Percentiles rank a stretch among this genome's conserved stretches.
phyloP scores from a whole-genome alignment of 2,113 vertebrate species.

The Pristiophorus japonicus region DNA sequence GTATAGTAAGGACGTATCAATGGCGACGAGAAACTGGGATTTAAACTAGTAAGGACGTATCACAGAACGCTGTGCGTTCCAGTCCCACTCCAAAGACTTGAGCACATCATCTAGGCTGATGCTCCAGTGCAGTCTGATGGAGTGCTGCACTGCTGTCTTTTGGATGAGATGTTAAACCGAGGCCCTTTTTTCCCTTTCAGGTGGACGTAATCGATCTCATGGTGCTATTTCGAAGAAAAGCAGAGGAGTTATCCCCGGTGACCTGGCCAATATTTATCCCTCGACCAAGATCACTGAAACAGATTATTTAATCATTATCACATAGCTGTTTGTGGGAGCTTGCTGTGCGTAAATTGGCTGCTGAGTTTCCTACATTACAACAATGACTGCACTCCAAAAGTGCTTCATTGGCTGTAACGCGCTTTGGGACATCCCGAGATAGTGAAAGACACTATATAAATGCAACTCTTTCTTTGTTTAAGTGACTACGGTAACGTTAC shows the following conservation, averaged over 20 bases:
- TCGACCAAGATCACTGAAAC: background rate
- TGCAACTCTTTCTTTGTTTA: background rate
- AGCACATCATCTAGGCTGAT: background rate
- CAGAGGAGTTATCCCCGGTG: background rate
- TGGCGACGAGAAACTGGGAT: too few species aligned
- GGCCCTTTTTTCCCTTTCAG: background rate
- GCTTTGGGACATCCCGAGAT: background rate
- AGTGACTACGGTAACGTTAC: background rate
- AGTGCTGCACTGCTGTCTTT: background rate
- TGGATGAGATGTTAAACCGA: background rate
- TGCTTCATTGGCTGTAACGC: background rate
- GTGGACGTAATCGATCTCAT: background rate
- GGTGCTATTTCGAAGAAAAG: background rate
- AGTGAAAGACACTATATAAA: background rate
- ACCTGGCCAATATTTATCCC: background rate
- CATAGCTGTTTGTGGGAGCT: background rate
- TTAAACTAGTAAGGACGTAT: too few species aligned
- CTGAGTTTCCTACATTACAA: background rate
- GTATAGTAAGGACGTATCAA: too few species aligned
- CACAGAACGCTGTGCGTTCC: background rate
- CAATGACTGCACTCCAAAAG: background rate
- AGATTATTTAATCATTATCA: background rate
- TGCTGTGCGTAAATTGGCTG: background rate
- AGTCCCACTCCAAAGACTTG: background rate
- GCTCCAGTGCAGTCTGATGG: background rate